These are phyloP conservation scores for Nephrotoma flavescens DNA, from an alignment of 2,888 invertebrate genomes.

Conservation along the genomic window DNA sequence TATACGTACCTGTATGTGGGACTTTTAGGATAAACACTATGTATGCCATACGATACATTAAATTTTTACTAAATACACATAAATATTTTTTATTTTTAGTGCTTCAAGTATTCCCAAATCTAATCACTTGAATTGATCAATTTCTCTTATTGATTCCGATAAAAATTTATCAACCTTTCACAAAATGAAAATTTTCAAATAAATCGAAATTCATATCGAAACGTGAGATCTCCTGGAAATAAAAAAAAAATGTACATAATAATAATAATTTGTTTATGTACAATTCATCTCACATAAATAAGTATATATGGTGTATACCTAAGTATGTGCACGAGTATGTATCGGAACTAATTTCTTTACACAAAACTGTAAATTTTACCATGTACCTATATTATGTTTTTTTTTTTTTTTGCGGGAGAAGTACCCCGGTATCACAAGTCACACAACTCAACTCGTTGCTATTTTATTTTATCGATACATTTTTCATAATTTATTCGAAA, in stretches of 20 bases:
- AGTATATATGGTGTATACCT: background rate
- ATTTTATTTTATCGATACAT: background rate
- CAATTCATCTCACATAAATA: background rate
- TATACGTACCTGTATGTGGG: no score
- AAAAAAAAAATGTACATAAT: background rate
- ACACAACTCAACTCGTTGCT: background rate
- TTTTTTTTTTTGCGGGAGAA: background rate
- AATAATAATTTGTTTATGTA: background rate
- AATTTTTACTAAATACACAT: background rate
- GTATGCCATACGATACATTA: no score
- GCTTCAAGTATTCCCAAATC: background rate
- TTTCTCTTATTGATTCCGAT: background rate
- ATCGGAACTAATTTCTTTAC: background rate
- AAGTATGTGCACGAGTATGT: background rate
- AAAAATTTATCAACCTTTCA: background rate
- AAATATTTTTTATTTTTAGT: background rate
- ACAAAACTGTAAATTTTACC: background rate
- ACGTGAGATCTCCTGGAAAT: background rate
- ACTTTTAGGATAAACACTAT: no score
- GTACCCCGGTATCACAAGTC: background rate
- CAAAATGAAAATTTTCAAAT: background rate
- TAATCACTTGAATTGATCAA: background rate
- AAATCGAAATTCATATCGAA: background rate
- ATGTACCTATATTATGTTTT: background rate
- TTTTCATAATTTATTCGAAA: background rate